phyloP scores from a whole-genome alignment of 2,113 vertebrate species.

The Eurystomus gularis region DNA sequence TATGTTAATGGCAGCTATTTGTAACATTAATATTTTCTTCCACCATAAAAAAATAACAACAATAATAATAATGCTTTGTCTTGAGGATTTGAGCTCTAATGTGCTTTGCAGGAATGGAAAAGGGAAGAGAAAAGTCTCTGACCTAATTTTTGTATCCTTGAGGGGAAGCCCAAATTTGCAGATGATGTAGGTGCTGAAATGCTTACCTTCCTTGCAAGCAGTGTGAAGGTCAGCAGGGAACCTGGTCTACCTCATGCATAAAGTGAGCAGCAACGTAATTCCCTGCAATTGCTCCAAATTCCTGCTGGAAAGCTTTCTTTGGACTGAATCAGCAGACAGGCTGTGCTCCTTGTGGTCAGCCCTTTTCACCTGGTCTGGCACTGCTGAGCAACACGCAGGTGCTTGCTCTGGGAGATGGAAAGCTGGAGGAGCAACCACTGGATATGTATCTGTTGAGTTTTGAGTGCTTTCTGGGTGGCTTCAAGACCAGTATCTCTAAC shows the following conservation, averaged over 20 bases:
- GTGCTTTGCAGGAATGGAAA: conserved; percentile 49
- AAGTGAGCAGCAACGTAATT: neutral
- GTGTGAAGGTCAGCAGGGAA: neutral
- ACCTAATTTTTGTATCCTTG: conserved; percentile 63
- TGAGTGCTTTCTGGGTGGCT: neutral
- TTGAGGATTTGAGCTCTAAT: conserved; percentile 75
- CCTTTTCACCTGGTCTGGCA: neutral
- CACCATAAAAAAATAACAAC: conserved; percentile 70
- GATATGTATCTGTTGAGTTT: neutral
- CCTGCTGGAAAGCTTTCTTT: neutral
- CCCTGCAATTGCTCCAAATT: neutral
- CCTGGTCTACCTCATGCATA: neutral
- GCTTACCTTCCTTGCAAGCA: neutral
- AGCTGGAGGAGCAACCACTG: neutral
- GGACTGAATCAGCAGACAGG: neutral
- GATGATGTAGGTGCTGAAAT: neutral
- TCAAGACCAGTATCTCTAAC: neutral
- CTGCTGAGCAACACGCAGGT: neutral
- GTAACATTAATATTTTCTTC: conserved; percentile 80
- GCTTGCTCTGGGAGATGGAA: neutral
- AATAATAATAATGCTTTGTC: conserved; percentile 74
- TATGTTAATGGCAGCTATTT: conserved; percentile 73
- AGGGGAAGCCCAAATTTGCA: conserved; percentile 14
- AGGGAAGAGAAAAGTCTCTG: conserved; percentile 44
- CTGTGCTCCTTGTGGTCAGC: neutral